These are phyloP conservation scores for Rhopalosiphum maidis DNA, from an alignment of 1,140 invertebrate species.

Conservation along the genomic window DNA sequence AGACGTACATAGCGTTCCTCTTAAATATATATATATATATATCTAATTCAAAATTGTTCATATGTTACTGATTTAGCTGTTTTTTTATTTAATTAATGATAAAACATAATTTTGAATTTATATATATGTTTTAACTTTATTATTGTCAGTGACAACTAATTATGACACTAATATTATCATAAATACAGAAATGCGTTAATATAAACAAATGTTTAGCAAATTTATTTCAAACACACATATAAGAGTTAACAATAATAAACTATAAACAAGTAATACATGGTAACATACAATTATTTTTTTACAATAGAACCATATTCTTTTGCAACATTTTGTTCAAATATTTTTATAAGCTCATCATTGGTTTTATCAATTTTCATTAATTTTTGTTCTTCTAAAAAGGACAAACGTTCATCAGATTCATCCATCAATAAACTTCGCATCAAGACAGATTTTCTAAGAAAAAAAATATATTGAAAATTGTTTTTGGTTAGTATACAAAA, in stretches of 20 bases:
- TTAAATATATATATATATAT: too few species aligned
- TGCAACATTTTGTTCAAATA: constrained; percentile 37
- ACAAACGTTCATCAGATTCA: constrained; percentile 30
- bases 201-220: background rate
- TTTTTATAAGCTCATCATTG: constrained; percentile 12
- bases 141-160: background rate
- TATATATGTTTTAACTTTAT: background rate
- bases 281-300: background rate
- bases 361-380: constrained; percentile 52
- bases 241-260: background rate
- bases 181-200: background rate
- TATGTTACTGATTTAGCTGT: too few species aligned
- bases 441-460: constrained; percentile 20
- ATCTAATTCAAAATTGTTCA: too few species aligned
- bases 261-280: background rate
- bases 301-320: constrained; percentile 20
- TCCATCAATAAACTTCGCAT: constrained; percentile 17
- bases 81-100: too few species aligned
- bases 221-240: background rate
- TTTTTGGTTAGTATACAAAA: background rate
- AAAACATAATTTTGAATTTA: background rate
- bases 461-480: background rate
- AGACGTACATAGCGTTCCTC: too few species aligned
- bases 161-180: background rate
- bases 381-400: constrained; percentile 52